A percentile compares a stretch with the other conserved stretches of the same genome.
Conservation (phyloP, 2,113 vertebrate species). For the Serilophus lunatus region DNA sequence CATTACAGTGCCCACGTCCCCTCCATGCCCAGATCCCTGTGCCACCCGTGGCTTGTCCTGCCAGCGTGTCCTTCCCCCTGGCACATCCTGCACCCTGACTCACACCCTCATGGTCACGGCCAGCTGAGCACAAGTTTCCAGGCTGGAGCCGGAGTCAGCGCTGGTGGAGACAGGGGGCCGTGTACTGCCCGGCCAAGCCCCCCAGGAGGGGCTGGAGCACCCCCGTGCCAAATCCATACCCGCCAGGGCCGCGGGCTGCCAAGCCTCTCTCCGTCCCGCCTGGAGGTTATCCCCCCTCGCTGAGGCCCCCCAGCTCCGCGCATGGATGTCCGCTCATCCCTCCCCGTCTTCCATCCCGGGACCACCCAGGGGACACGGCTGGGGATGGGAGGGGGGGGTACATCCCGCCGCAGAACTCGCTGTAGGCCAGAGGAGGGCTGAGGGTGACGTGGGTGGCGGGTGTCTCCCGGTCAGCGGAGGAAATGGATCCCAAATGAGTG, state of each 20-base stretch:
- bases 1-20: not conserved
- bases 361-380: conserved; percentile 25
- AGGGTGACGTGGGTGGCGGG: not conserved
- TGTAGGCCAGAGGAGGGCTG: not conserved
- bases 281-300: not conserved
- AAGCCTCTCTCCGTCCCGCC: not conserved
- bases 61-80: not conserved
- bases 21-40: not conserved
- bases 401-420: not conserved
- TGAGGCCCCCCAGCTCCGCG: conserved; percentile 12
- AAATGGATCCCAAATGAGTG: conserved; percentile 38
- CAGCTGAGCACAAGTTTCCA: conserved; percentile 38
- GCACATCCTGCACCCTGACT: conserved; percentile 3
- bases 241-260: not conserved
- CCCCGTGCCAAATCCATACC: not conserved
- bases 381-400: not conserved
- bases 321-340: not conserved
- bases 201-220: not conserved
- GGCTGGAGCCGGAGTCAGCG: not conserved
- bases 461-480: not conserved
- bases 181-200: not conserved
- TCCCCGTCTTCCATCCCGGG: not conserved
- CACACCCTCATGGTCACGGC: not conserved
- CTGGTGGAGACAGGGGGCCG: too few species aligned
- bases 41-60: not conserved